Conservation (phyloP, 1,140 invertebrate genomes). For the Trichoplusia ni region DNA sequence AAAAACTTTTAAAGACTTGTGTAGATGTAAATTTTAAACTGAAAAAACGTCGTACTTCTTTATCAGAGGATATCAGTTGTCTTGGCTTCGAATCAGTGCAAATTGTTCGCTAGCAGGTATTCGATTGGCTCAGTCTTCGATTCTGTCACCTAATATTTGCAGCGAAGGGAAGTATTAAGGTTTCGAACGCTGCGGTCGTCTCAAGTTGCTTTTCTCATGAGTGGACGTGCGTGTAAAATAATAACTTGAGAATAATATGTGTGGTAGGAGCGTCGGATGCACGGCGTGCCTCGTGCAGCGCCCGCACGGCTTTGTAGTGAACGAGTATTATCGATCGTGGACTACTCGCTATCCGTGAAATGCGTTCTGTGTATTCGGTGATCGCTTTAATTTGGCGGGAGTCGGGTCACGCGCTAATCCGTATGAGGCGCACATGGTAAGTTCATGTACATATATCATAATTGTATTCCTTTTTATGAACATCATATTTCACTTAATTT, state of each 20-base stretch:
- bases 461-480: not conserved
- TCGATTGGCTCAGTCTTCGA: conserved; percentile 60
- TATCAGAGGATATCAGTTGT: conserved; percentile 13
- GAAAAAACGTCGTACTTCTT: too few relatives aligned
- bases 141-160: conserved; percentile 79
- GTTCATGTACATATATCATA: conserved; percentile 41
- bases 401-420: conserved; percentile 48
- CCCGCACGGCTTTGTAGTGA: conserved; percentile 62
- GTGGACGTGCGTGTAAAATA: conserved; percentile 79
- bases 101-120: conserved; percentile 62
- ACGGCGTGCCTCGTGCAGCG: conserved; percentile 57
- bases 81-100: conserved; percentile 46
- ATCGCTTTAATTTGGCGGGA: conserved; percentile 72
- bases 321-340: conserved; percentile 70
- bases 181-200: conserved; percentile 80
- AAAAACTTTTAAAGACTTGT: conserved; percentile 1
- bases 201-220: conserved; percentile 81
- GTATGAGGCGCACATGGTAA: conserved; percentile 58
- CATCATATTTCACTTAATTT: conserved; percentile 5
- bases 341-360: conserved; percentile 58
- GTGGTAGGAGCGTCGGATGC: conserved; percentile 62
- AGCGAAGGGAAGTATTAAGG: conserved; percentile 81
- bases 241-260: conserved; percentile 79
- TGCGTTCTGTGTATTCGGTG: conserved; percentile 67
- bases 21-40: not conserved